Base-by-base conservation (phyloP, 2,888 invertebrate species). In the Athrips mouffetella region DNA sequence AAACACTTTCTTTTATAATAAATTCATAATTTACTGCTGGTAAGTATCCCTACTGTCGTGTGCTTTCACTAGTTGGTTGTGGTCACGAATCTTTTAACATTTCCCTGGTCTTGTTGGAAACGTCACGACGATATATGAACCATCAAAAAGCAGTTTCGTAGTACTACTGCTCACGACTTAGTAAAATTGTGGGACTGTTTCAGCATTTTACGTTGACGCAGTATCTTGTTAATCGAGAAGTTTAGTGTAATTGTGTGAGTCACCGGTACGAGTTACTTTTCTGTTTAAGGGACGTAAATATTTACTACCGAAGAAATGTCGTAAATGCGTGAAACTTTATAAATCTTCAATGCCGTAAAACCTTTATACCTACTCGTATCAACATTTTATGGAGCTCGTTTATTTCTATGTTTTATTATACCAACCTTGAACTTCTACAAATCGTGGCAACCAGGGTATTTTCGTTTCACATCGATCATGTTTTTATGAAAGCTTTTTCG, bases 351-450 rank as follows among this genome's bases (percentile, higher is more conserved):
- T 20, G 37, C 20, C 37, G 20, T 41, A 41, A 41, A 41, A 41
- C n/a, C 11, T 41, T 27, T 25, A 41, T 41, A n/a, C 6, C 10
- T 41, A n/a, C 6, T 4, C 18, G 20, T 48, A 20, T 37, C 1
- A 37, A 37, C 20, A n/a, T 37, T 35, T 37, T 37, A 63, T 58
- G 56, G 47, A 35, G 51, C 51, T 53, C 55, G 59, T 66, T 66
- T 64, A 63, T 70, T 65, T 69, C 63, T 21, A n/a, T 37, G 37
- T 37, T 37, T 41, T 45, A 25, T 45, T 45, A 10, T 25, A 62
- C 62, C 62, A 69, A 67, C 63, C 62, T 65, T 61, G 53, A 47
- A 54, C 35, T 45, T 20, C 21, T 4, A 4, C 33, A 11, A 13
- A 11, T 2, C 27, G n/a, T n/a, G 8, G 27, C n/a, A 7, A 27